These are phyloP conservation scores for Neolamprologus cancellatus DNA, from an alignment of 2,113 vertebrate genomes.

Conservation along the genomic window DNA sequence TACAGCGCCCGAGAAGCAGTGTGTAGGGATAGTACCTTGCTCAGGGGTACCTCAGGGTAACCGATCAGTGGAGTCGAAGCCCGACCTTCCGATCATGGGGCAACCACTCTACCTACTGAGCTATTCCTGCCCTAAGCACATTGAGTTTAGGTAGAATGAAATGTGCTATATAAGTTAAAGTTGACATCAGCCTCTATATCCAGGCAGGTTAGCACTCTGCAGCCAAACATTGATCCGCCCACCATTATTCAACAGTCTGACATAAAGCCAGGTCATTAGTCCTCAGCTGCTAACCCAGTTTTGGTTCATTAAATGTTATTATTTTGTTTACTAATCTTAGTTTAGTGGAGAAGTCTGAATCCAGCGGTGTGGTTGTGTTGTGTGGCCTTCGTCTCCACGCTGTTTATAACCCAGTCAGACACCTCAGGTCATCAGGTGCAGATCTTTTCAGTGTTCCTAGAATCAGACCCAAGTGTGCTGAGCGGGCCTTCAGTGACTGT, in stretches of 20 bases:
- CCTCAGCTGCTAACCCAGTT: neutral
- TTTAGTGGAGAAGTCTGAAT: neutral
- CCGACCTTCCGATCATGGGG: neutral
- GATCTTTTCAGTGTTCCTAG: neutral
- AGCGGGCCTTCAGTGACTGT: neutral
- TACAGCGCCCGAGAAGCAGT: neutral
- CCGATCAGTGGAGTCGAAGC: neutral
- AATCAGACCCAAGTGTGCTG: neutral
- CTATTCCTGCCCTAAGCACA: neutral
- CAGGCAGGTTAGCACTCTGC: neutral
- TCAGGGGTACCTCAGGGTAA: neutral
- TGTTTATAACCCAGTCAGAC: neutral
- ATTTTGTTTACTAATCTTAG: neutral
- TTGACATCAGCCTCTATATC: neutral
- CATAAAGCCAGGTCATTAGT: neutral
- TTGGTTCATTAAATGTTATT: neutral
- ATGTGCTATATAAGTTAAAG: neutral
- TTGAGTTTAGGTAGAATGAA: neutral
- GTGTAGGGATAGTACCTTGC: neutral
- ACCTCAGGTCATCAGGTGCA: neutral
- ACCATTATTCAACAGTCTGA: neutral
- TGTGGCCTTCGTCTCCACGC: neutral
- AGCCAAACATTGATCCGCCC: neutral
- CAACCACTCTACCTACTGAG: neutral
- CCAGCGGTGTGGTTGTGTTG: neutral